phyloP scores from a whole-genome alignment of 1,140 invertebrate genomes.

The Pseudomyrmex cubaensis region DNA sequence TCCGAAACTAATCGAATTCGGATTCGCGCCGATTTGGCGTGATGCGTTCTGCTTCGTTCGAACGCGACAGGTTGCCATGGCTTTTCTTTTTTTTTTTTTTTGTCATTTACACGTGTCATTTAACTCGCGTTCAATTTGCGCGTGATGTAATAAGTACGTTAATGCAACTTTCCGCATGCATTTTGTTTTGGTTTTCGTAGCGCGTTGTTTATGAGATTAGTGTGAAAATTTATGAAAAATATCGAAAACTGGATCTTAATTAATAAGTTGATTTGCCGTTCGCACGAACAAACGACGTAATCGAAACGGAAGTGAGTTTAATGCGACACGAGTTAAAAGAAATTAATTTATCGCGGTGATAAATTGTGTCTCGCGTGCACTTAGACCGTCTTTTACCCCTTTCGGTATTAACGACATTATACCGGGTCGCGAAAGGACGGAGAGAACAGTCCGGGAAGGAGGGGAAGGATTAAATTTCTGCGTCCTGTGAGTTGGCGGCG shows the following conservation, averaged over 20 bases:
- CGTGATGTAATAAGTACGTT: neutral
- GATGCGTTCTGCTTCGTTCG: slow-evolving; percentile 4
- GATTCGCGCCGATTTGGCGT: slow-evolving; percentile 56
- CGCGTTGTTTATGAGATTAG: neutral
- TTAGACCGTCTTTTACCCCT: slow-evolving; percentile 72
- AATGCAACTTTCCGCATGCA: neutral
- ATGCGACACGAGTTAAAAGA: slow-evolving; percentile 44
- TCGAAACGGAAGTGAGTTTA: slow-evolving; percentile 22
- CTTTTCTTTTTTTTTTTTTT: neutral
- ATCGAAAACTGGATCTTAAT: neutral
- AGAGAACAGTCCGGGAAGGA: neutral
- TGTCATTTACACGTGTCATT: neutral
- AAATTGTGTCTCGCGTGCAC: slow-evolving; percentile 68
- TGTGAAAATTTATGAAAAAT: neutral
- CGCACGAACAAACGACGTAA: neutral
- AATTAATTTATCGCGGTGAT: slow-evolving; percentile 59
- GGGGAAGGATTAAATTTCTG: slow-evolving; percentile 64
- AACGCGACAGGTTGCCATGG: slow-evolving; percentile 40
- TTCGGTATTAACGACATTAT: slow-evolving; percentile 66
- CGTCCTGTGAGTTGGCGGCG: slow-evolving; percentile 8
- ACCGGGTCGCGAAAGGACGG: slow-evolving; percentile 36
- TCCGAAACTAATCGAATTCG: slow-evolving; percentile 81
- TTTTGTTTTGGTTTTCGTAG: neutral
- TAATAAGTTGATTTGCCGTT: neutral
- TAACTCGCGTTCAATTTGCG: neutral